Evolutionary conservation across 2,797 vertebrate species (phyloP), one percentile per base, ranked within the genome.

Genomic region (Premnoplex brunnescens): DNA sequence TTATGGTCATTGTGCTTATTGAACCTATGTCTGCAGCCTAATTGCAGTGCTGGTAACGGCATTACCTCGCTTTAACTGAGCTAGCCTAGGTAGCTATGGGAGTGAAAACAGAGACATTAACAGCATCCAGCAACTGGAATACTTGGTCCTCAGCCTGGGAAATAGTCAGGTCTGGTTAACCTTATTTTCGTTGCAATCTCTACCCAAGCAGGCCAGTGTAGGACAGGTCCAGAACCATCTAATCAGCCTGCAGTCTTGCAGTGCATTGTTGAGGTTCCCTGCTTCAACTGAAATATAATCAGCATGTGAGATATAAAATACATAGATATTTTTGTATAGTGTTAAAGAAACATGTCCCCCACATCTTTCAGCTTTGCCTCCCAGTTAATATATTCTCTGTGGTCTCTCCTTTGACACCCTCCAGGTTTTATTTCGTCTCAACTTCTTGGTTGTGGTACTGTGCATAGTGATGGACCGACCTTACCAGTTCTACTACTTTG

Each of bases 401-500:
- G 20, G 93, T 88, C 34, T 54, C 18, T 59, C 51, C 13, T 86
- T 26, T 86, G 77, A 58, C 76, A 62, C 72, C 71, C 48, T 62
- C 19, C 94, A 99, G 99, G 99, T 99, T 76, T 98, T 99, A 91
- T 99, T 99, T 97, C 99, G 99, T 85, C 98, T 99, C 21, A 99
- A 99, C 97, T 99, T 99, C 98, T 96, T 99, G 93, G 99, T 99
- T 23, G 96, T 99, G 91, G 99, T 99, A 44, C 98, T 99, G 87
- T 99, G 99, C 91, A 97, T 99, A 85, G 99, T 99, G 66, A 99
- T 99, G 99, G 98, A 99, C 96, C 97, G 99, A 71, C 98, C 99
- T 15, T 99, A 99, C 96, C 99, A 99, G 94, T 99, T 99, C 98
- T 99, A 99, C 96, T 99, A 99, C 95, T 99, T 99, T 91, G 99